phyloP scores from a whole-genome alignment of 2,888 invertebrate genomes.

The Phytoseiulus persimilis region DNA sequence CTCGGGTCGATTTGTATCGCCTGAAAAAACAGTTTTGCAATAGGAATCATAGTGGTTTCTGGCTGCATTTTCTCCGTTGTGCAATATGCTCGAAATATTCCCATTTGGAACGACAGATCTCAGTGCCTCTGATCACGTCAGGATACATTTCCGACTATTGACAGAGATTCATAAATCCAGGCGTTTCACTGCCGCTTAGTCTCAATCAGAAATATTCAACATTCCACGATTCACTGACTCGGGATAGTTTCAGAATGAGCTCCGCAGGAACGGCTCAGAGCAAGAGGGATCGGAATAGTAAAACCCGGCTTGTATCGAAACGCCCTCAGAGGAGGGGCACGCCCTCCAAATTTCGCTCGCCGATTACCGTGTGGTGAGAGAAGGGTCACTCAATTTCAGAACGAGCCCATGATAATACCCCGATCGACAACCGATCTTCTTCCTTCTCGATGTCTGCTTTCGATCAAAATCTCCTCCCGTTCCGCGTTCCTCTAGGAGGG shows the following conservation, averaged over 20 bases:
- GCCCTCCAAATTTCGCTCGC: neutral
- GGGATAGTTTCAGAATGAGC: neutral
- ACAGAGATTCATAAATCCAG: too few species aligned
- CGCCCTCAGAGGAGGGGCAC: neutral
- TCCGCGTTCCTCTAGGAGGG: neutral
- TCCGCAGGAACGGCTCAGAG: neutral
- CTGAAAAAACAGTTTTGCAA: too few species aligned
- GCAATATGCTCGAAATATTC: too few species aligned
- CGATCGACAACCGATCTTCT: neutral
- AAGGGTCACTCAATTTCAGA: conserved; percentile 5
- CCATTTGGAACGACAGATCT: too few species aligned
- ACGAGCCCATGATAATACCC: neutral
- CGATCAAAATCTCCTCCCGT: neutral
- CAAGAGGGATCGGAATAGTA: neutral
- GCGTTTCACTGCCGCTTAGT: too few species aligned
- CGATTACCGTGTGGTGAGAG: neutral
- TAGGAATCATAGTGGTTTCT: too few species aligned
- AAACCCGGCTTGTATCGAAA: neutral
- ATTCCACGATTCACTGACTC: too few species aligned
- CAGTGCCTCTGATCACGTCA: too few species aligned
- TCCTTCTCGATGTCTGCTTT: neutral
- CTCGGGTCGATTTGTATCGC: conserved; percentile 21
- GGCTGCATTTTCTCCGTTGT: too few species aligned
- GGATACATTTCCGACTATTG: too few species aligned
- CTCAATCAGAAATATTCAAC: too few species aligned